Conservation (phyloP, 2,888 invertebrate species). For the Blomia tropicalis region DNA sequence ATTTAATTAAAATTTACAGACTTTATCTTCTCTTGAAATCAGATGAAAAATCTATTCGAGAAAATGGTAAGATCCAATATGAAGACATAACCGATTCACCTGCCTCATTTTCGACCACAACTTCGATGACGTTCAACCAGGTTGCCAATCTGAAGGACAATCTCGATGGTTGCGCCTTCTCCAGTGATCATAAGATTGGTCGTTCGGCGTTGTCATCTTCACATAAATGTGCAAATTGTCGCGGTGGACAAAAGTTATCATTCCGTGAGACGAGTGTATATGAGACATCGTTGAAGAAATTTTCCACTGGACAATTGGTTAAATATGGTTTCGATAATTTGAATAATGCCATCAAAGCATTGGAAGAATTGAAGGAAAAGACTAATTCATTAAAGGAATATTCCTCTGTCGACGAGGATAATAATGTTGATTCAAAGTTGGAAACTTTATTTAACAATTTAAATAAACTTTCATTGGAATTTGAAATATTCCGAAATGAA, state of each 20-base stretch:
- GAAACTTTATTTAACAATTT: neutral
- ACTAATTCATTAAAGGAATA: neutral
- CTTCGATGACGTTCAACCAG: slow-evolving; percentile 1
- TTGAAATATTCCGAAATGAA: slow-evolving; percentile 16
- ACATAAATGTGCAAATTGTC: slow-evolving; percentile 12
- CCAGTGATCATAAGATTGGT: neutral
- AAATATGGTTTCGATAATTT: slow-evolving; percentile 4
- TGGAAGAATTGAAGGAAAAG: slow-evolving; percentile 6
- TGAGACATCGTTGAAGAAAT: slow-evolving; percentile 1
- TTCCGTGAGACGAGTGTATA: neutral
- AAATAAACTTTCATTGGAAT: neutral
- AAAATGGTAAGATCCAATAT: too few relatives aligned
- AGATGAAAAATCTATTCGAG: too few relatives aligned
- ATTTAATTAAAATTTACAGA: neutral
- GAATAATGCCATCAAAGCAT: neutral
- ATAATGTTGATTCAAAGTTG: neutral
- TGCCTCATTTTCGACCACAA: neutral
- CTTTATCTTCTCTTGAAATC: neutral
- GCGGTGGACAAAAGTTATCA: slow-evolving; percentile 7
- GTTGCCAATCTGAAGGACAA: neutral
- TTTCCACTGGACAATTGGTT: slow-evolving; percentile 5
- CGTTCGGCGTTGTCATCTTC: neutral
- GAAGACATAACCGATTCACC: neutral
- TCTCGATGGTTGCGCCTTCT: neutral
- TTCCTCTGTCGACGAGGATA: neutral